Evolutionary conservation across 1,140 invertebrate species (phyloP), one percentile per base, ranked within the genome.

Genomic region (Hesperophylax magnus): DNA sequence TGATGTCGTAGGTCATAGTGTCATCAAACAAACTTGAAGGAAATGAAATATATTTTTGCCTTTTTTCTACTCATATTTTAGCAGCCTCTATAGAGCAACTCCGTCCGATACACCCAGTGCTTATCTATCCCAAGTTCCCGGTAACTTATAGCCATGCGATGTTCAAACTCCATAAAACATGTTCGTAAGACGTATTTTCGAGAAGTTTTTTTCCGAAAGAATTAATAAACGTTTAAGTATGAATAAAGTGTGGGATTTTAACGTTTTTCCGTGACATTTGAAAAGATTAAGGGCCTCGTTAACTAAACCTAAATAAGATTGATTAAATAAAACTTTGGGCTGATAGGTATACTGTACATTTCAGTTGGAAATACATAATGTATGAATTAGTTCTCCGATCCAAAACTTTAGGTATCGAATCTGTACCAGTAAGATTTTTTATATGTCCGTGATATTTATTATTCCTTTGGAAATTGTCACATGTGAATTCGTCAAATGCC

Each of bases 111-210:
- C 63, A 71, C 67, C 31, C 69, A n/a, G 52, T 72, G 53, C 69
- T 72, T 71, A 54, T 72, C 69, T 72, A 72, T 72, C 52, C 22
- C 18, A 72, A 72, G 47, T 72, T 72, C 69, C 22, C 18, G 20
- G 69, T 72, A 72, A 72, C 69, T 72, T 72, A 72, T 53, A 72
- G 69, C 72, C 56, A 58, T 76, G 56, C 72, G 56, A 76, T 60
- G 72, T 76, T 76, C 72, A 76, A 76, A 76, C 72, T 76, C 72
- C 72, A 76, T 76, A 76, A 76, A 76, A 76, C 72, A 76, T 76
- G 72, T 76, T 76, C 72, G 72, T 76, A 58, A 60, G 54, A 60
- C 72, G 72, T 76, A 58, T 60, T 76, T 31, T 76, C 72, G 72
- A 58, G 72, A 76, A 76, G 56, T 60, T 76, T 39, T 11, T 54